Evolutionary conservation across 2,888 invertebrate species (phyloP).

Genomic region (Ormyrus labotus): DNA sequence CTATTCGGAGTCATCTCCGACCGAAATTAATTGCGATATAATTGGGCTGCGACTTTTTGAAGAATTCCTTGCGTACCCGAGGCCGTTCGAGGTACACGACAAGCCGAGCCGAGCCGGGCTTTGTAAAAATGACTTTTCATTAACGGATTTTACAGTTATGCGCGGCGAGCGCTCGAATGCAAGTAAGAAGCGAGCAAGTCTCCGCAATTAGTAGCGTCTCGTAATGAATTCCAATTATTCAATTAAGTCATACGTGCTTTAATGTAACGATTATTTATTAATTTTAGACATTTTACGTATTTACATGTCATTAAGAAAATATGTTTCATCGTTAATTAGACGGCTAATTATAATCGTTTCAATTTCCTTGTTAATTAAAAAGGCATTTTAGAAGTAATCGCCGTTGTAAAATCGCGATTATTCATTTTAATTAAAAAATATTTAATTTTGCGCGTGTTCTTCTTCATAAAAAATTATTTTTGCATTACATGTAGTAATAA

Average conservation of each 20-base stretch:
- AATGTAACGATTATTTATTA: conserved; percentile 38
- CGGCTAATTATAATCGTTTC: conserved; percentile 7
- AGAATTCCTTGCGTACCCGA: too few relatives aligned
- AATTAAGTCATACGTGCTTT: conserved; percentile 25
- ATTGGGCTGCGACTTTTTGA: conserved; percentile 4
- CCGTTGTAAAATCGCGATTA: background rate
- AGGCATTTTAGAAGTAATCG: background rate
- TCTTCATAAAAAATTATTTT: too few relatives aligned
- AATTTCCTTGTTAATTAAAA: conserved; percentile 17
- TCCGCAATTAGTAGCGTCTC: conserved; percentile 25
- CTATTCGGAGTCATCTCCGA: conserved; percentile 17
- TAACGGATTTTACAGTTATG: conserved; percentile 31
- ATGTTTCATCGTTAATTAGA: conserved; percentile 7
- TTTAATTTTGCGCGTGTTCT: background rate
- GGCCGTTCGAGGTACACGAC: too few relatives aligned
- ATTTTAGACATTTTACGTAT: conserved; percentile 11
- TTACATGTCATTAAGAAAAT: conserved; percentile 30
- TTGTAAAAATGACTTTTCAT: conserved; percentile 39
- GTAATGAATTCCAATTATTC: conserved; percentile 46
- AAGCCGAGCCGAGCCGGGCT: background rate
- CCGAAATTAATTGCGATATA: conserved; percentile 33
- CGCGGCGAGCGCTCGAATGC: background rate
- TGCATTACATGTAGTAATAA: too few relatives aligned
- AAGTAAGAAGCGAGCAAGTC: background rate
- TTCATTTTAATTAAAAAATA: background rate